These are phyloP conservation scores for Pluvialis apricaria DNA, from an alignment of 2,113 vertebrate genomes.

Conservation along the genomic window DNA sequence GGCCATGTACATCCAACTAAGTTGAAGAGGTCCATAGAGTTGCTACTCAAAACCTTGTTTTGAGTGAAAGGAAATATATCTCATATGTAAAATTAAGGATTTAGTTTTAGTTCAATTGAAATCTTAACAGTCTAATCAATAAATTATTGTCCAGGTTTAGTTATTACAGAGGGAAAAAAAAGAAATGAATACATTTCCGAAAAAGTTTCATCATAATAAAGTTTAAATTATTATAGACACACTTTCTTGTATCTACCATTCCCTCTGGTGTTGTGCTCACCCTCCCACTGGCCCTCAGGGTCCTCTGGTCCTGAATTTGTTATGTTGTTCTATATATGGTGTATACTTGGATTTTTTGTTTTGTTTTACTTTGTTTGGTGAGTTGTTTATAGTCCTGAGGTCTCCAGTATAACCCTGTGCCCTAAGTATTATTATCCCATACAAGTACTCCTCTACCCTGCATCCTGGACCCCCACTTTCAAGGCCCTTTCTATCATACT, in stretches of 20 bases:
- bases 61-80: not conserved
- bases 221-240: not conserved
- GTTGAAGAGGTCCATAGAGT: not conserved
- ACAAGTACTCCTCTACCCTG: not conserved
- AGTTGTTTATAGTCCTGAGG: not conserved
- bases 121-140: not conserved
- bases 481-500: not conserved
- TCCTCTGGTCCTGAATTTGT: not conserved
- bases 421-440: not conserved
- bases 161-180: not conserved
- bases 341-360: not conserved
- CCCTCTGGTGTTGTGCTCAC: not conserved
- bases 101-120: not conserved
- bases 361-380: not conserved
- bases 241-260: not conserved
- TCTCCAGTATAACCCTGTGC: not conserved
- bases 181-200: not conserved
- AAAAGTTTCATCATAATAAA: not conserved
- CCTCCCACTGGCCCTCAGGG: not conserved
- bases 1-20: accelerated
- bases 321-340: not conserved
- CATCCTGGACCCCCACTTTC: not conserved
- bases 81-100: not conserved
- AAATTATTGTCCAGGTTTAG: not conserved
- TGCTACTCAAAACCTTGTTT: not conserved